phyloP scores from a whole-genome alignment of 2,888 invertebrate species.

The Aethes cnicana region DNA sequence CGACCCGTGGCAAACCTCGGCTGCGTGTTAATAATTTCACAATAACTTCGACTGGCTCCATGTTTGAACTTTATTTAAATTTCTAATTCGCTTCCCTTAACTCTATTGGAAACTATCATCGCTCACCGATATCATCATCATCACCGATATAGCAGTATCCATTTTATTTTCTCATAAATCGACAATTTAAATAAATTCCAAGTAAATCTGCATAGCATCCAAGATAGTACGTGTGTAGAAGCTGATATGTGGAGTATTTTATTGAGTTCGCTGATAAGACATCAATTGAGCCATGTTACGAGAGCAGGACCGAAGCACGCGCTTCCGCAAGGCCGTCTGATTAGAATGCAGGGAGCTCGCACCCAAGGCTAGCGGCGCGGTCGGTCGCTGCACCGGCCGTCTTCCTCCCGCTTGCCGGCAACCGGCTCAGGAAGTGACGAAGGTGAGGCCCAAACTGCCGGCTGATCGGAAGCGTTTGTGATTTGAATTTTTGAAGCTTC shows the following conservation, averaged over 20 bases:
- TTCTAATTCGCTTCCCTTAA: constrained; percentile 6
- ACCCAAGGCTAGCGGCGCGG: constrained; percentile 74
- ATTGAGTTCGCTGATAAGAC: constrained; percentile 57
- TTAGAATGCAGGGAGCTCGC: constrained; percentile 81
- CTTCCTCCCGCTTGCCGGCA: constrained; percentile 73
- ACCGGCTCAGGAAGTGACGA: constrained; percentile 72
- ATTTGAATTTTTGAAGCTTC: constrained; percentile 70
- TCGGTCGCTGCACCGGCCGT: constrained; percentile 76
- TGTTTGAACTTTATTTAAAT: constrained; percentile 32
- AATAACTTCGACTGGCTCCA: constrained; percentile 45
- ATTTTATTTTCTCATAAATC: constrained; percentile 11
- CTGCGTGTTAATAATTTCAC: constrained; percentile 56
- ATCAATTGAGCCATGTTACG: constrained; percentile 57
- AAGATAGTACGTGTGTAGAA: constrained; percentile 18
- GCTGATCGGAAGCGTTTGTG: constrained; percentile 74
- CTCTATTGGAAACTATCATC: constrained; percentile 6
- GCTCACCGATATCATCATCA: constrained; percentile 5
- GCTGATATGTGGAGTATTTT: constrained; percentile 42
- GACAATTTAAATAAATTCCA: constrained; percentile 5
- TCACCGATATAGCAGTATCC: constrained; percentile 14
- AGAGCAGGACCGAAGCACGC: constrained; percentile 69
- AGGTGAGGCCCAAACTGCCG: constrained; percentile 67
- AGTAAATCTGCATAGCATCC: constrained; percentile 14
- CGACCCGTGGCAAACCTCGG: constrained; percentile 48
- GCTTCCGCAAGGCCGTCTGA: constrained; percentile 79